Conservation (phyloP, 2,113 vertebrate species). For the Nymphicus hollandicus region DNA sequence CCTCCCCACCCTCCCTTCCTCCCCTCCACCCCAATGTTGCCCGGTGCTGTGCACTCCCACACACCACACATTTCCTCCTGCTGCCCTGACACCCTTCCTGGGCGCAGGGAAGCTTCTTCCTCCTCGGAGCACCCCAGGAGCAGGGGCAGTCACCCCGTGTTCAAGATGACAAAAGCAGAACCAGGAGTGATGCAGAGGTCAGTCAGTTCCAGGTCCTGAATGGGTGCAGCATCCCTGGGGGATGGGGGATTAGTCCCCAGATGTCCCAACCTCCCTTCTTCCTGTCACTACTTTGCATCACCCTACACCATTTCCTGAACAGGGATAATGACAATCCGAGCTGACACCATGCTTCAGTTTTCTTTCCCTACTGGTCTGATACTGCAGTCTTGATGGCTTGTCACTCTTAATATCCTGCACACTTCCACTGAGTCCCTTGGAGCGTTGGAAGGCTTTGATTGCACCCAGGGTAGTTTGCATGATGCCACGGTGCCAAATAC, state of each 20-base stretch:
- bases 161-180: not conserved
- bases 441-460: not conserved
- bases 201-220: not conserved
- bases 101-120: not conserved
- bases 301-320: not conserved
- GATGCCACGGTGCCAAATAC: not conserved
- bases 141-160: not conserved
- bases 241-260: constrained; percentile 32
- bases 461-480: not conserved
- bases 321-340: not conserved
- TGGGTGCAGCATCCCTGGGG: constrained; percentile 1
- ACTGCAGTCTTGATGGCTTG: not conserved
- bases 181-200: not conserved
- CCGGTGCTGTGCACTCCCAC: not conserved
- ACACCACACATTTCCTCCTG: rapidly evolving
- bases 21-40: not conserved
- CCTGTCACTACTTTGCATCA: not conserved
- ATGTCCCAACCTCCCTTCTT: constrained; percentile 26
- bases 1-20: not conserved
- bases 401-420: constrained; percentile 29
- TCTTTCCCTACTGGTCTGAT: not conserved
- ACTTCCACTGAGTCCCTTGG: not conserved
- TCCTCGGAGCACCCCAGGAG: rapidly evolving
- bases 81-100: rapidly evolving
- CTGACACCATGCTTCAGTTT: constrained; percentile 30